A percentile compares a stretch with the other conserved stretches of the same genome.
phyloP scores from a whole-genome alignment of 2,888 invertebrate species.

The Drosophila kanekoi region DNA sequence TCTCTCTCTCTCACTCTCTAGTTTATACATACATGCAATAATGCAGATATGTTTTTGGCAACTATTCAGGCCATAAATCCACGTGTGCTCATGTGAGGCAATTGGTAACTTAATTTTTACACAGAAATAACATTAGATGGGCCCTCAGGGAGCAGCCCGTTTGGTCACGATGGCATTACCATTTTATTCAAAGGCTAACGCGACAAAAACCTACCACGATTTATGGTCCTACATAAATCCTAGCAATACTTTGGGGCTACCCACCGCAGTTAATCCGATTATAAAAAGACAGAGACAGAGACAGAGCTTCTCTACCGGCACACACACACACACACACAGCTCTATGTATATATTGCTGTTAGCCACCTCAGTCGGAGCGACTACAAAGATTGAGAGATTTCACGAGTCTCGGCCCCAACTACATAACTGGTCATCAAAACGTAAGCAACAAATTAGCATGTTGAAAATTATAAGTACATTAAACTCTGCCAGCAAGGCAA shows the following conservation, averaged over 20 bases:
- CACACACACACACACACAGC: slow-evolving; percentile 59
- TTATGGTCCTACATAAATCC: slow-evolving; percentile 76
- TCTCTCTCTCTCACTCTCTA: not conserved
- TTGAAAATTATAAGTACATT: slow-evolving; percentile 62
- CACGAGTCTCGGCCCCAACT: not conserved
- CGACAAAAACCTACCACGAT: slow-evolving; percentile 60
- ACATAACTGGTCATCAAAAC: slow-evolving; percentile 45
- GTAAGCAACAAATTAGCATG: slow-evolving; percentile 60
- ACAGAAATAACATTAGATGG: slow-evolving; percentile 61
- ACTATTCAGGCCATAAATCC: slow-evolving; percentile 30
- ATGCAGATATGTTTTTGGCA: slow-evolving; percentile 26
- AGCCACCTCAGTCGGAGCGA: slow-evolving; percentile 10
- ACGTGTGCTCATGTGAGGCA: slow-evolving; percentile 25
- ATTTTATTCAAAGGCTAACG: slow-evolving; percentile 54
- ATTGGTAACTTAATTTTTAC: slow-evolving; percentile 49
- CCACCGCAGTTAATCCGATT: slow-evolving; percentile 82
- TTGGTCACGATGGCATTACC: slow-evolving; percentile 55
- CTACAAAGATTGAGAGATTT: not conserved
- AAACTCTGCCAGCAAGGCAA: slow-evolving; percentile 43
- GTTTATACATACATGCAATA: not conserved
- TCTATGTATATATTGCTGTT: slow-evolving; percentile 39
- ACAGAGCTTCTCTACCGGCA: slow-evolving; percentile 27
- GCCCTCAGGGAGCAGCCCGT: slow-evolving; percentile 7
- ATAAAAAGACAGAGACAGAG: slow-evolving; percentile 54
- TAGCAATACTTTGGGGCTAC: slow-evolving; percentile 71